A percentile compares a stretch with the other conserved stretches of the same genome.
Evolutionary conservation across 2,888 invertebrate species (phyloP).

Genomic region (Zonitis immaculata): DNA sequence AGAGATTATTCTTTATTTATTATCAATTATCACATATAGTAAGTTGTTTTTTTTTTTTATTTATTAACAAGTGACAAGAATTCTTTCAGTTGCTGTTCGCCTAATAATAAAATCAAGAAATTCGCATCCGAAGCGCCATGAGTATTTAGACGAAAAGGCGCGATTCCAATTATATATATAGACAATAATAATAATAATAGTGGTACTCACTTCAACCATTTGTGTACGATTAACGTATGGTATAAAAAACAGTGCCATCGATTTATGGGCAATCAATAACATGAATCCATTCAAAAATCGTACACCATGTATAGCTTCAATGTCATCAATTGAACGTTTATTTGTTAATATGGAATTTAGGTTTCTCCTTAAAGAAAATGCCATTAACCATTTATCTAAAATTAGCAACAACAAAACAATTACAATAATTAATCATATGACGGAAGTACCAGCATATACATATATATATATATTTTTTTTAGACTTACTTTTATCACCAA

Average conservation of each 20-base stretch:
- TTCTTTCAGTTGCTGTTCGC: slow-evolving; percentile 8
- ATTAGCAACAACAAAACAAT: slow-evolving; percentile 12
- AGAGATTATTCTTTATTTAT: too few relatives aligned
- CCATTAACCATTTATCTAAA: slow-evolving; percentile 52
- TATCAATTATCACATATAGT: too few relatives aligned
- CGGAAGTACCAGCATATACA: slow-evolving; percentile 26
- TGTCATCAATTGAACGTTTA: slow-evolving; percentile 54
- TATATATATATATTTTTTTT: too few relatives aligned
- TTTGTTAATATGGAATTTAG: slow-evolving; percentile 53
- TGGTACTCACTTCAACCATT: slow-evolving; percentile 60
- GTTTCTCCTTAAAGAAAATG: slow-evolving; percentile 62
- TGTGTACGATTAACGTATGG: slow-evolving; percentile 63
- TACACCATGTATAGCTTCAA: slow-evolving; percentile 62
- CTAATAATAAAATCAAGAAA: slow-evolving; percentile 22
- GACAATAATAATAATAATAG: too few relatives aligned
- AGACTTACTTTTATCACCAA: slow-evolving; percentile 6
- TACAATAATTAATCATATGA: neutral
- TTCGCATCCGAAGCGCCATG: slow-evolving; percentile 33
- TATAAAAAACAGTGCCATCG: slow-evolving; percentile 65
- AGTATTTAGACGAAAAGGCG: too few relatives aligned
- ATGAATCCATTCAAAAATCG: slow-evolving; percentile 61
- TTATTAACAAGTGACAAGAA: too few relatives aligned
- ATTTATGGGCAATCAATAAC: slow-evolving; percentile 62
- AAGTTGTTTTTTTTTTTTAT: too few relatives aligned
- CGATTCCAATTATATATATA: too few relatives aligned